Evolutionary conservation across 2,888 invertebrate species (phyloP), one percentile per base, ranked within the genome.

Genomic region (Nomada hirtipes): DNA sequence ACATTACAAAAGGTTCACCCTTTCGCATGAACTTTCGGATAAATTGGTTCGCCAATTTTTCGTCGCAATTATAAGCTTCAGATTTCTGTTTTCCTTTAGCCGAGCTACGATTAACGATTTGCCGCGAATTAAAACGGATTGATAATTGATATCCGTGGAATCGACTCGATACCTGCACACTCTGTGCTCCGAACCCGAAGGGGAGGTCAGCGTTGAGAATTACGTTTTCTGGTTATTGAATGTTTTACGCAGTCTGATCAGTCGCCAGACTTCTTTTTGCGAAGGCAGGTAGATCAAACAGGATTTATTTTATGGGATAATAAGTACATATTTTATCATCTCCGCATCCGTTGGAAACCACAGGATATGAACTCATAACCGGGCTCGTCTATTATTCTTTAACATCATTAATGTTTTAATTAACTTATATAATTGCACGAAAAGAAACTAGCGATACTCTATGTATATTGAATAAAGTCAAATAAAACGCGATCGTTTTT

Each of bases 31-130:
- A 23, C 4, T 36, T 65, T 11, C 13, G 11, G 11, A 4, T 13
- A 2, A 44, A 15, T 9, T 15, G 36, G 15, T 60, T 36, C 15
- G 29, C 20, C 26, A 47, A 47, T 47, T 3, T 11, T 15, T 13
- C 47, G 15, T 47, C 47, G 1, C 47, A 10, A 15, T 13, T 13
- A 1, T 15, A 7, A 4, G 36, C 36, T 7, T 36, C 36, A 4
- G 36, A 36, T 36, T 0, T 36, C 7, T 1, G 4, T 36, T 36
- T 15, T 47, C 15, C 47, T 2, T 67, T 50, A 42, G 60, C 74
- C 61, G 65, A 75, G 23, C 42, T 77, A 44, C 78, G 87, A 86
- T 86, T 86, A 86, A 57, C 82, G 72, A 86, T 81, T 84, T 73
- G 67, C 79, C 61, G 64, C 23, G 60, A 80, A 86, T 79, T 76